phyloP scores from a whole-genome alignment of 2,797 vertebrate species.

The Ceryle rudis region DNA sequence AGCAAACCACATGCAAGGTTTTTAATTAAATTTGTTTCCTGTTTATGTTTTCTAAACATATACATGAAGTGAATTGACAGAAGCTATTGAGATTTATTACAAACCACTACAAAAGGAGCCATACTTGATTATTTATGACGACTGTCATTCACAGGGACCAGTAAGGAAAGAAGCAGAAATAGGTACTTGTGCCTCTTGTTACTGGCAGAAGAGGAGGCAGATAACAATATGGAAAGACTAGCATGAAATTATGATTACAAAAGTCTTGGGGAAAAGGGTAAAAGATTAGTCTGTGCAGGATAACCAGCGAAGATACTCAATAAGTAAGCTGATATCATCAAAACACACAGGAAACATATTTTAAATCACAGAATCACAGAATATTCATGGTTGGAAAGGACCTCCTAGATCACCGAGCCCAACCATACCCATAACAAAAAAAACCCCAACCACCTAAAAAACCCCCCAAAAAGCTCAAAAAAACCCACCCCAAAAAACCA shows the following conservation, averaged over 20 bases:
- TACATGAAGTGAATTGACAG: neutral
- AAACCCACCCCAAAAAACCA: too few relatives aligned
- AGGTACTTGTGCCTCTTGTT: neutral
- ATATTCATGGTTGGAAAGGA: too few relatives aligned
- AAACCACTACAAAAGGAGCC: neutral
- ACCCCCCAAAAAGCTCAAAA: too few relatives aligned
- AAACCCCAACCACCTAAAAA: too few relatives aligned
- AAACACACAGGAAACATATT: neutral
- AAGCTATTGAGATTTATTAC: neutral
- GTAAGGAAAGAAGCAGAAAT: neutral
- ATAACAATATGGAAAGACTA: neutral
- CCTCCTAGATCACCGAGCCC: too few relatives aligned
- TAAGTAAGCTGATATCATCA: neutral
- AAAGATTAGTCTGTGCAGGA: neutral
- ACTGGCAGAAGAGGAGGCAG: neutral
- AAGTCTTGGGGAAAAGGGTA: neutral
- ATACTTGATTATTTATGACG: neutral
- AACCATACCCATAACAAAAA: too few relatives aligned
- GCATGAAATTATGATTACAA: neutral
- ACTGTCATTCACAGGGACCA: neutral
- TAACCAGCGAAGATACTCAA: neutral
- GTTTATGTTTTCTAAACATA: neutral
- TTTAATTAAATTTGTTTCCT: neutral
- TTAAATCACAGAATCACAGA: neutral
- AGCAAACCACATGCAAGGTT: neutral